Conservation (phyloP, 2,888 invertebrate species). For the Cerastis rubricosa region DNA sequence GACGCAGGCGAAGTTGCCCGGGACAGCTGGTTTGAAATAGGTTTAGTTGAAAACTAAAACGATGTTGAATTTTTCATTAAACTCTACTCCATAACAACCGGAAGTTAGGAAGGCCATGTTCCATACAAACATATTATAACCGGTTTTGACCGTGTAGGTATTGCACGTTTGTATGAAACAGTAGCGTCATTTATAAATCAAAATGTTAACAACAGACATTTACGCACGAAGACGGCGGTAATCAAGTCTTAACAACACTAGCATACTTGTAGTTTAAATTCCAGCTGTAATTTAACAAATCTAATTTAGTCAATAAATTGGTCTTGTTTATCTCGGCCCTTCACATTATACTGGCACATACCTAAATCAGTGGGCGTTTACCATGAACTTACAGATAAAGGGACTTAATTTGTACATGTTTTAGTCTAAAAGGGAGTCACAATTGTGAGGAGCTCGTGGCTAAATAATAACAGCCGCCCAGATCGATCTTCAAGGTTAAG, state of each 20-base stretch:
- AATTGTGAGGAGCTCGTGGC: too few relatives aligned
- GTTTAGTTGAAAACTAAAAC: too few relatives aligned
- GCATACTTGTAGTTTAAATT: neutral
- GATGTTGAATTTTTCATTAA: too few relatives aligned
- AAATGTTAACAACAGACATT: neutral
- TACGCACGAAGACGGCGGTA: neutral
- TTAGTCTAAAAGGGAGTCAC: too few relatives aligned
- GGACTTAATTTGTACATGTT: neutral
- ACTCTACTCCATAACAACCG: too few relatives aligned
- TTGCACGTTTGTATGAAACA: neutral
- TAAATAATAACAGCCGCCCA: too few relatives aligned
- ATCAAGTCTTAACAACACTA: constrained; percentile 12
- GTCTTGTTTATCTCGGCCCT: neutral
- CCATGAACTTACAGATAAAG: constrained; percentile 11
- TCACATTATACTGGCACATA: constrained; percentile 20
- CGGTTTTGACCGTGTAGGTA: too few relatives aligned
- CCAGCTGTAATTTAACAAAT: neutral
- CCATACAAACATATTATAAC: too few relatives aligned
- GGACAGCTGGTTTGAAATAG: too few relatives aligned
- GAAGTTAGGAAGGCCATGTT: too few relatives aligned
- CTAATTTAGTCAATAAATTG: constrained; percentile 34
- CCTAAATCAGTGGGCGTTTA: constrained; percentile 35
- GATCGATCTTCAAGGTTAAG: too few relatives aligned
- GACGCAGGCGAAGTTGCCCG: too few relatives aligned
- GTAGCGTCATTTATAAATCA: neutral